Evolutionary conservation across 2,888 invertebrate genomes (phyloP).

Genomic region (Nymphalis urticae): DNA sequence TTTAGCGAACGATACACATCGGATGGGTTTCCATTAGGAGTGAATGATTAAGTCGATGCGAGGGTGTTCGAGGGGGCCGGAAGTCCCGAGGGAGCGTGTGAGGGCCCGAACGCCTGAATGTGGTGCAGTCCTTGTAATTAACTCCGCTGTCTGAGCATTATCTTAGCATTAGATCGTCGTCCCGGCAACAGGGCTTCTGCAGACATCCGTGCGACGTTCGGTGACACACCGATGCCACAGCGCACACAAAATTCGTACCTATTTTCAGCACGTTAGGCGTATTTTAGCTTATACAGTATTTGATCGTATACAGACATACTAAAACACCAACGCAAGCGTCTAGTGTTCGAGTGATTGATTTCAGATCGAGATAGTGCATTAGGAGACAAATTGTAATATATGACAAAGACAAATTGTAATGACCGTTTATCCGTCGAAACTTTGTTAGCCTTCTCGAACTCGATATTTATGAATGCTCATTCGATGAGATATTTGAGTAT

Average conservation of each 20-base stretch:
- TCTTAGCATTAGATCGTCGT: conserved; percentile 62
- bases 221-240: conserved; percentile 1
- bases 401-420: conserved; percentile 21
- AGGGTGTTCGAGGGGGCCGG: conserved; percentile 41
- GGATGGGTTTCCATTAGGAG: conserved; percentile 73
- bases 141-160: conserved; percentile 73
- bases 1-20: conserved; percentile 57
- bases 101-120: conserved; percentile 60
- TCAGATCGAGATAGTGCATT: conserved; percentile 33
- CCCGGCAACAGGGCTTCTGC: conserved; percentile 34
- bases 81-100: conserved; percentile 52
- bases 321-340: conserved; percentile 15
- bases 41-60: conserved; percentile 71
- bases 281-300: conserved; percentile 4
- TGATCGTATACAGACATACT: conserved; percentile 4
- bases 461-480: conserved; percentile 3
- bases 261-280: not conserved
- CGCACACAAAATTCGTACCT: conserved; percentile 8
- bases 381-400: conserved; percentile 38
- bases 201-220: conserved; percentile 28
- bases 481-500: conserved; percentile 10
- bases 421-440: conserved; percentile 6
- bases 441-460: not conserved
- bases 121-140: conserved; percentile 76
- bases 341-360: conserved; percentile 36